phyloP scores from a whole-genome alignment of 2,797 vertebrate genomes.

The Pangasius sanitwongsei region DNA sequence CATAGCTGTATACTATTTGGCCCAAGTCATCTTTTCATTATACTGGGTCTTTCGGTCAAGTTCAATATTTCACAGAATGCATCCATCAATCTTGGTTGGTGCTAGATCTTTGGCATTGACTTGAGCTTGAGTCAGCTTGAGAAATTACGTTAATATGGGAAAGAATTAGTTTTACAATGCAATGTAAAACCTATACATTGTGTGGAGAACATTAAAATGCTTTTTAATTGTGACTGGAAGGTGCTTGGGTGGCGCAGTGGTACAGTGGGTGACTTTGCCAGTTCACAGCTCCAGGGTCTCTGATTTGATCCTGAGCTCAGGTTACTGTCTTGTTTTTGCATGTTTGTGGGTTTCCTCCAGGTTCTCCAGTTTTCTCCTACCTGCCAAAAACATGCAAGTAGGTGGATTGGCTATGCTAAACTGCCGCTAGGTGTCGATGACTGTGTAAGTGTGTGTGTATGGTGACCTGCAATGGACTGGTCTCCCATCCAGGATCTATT shows the following conservation, averaged over 20 bases:
- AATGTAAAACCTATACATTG: background rate
- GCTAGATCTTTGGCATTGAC: background rate
- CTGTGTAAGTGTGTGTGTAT: background rate
- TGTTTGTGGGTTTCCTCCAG: background rate
- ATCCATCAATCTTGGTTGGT: background rate
- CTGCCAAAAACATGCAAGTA: background rate
- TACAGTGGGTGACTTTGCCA: background rate
- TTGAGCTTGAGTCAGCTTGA: background rate
- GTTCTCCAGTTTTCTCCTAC: background rate
- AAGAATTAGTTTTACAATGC: background rate
- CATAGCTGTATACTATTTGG: background rate
- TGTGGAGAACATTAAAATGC: too few species aligned
- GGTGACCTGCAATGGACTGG: background rate
- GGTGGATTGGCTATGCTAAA: background rate
- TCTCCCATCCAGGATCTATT: background rate
- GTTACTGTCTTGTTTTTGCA: background rate
- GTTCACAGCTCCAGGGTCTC: background rate
- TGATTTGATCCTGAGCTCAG: conserved; percentile 9
- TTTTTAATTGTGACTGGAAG: background rate
- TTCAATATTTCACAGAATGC: background rate
- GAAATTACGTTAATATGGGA: background rate
- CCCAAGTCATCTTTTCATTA: background rate
- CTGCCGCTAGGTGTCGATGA: background rate
- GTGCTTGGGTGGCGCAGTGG: background rate
- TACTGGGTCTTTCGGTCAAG: background rate